Evolutionary conservation across 2,797 vertebrate species (phyloP), one percentile per base, ranked within the genome.

Genomic region (Phrynocephalus vlangalii): DNA sequence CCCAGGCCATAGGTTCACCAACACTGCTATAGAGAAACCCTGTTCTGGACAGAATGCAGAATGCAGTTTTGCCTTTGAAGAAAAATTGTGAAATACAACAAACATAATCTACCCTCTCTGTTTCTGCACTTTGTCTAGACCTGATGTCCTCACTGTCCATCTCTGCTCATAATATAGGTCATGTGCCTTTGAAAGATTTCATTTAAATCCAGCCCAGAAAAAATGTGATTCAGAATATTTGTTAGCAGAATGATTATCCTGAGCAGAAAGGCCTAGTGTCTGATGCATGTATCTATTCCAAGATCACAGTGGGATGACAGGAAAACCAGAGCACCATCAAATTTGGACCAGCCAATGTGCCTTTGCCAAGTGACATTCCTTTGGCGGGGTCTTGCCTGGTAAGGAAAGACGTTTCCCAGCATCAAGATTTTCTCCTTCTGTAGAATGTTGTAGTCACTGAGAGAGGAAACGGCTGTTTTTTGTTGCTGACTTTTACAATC

Each of bases 171-270:
- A 82, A 3, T 88, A n/a, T 0, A 0, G 72, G 48, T 82, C 82
- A 71, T 0, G 77, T 91, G 91, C 90, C 92, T 92, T 92, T 80
- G 80, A 87, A 87, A 91, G 82, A 78, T 88, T 26, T 72, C 87
- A 52, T 88, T 73, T 67, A 89, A 60, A 44, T 0, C 67, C 63
- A 50, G n/a, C 33, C 87, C 79, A 82, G 88, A 82, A 44, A 44
- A 72, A 0, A 11, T 22, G 75, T 90, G 82, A 92, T 76, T 88
- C 81, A 26, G 0, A 16, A 63, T n/a, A 11, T 80, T 89, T 91
- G 68, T 0, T 0, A 86, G 79, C 56, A 83, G 78, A 63, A 78
- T 70, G 79, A 82, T 11, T 82, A 88, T 79, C 67, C 78, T 84
- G 86, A 94, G 93, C 90, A 93, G 79, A 89, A 85, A 70, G 75